These are phyloP conservation scores for Ariopsis seemanni DNA, from an alignment of 2,113 vertebrate species.

Conservation along the genomic window DNA sequence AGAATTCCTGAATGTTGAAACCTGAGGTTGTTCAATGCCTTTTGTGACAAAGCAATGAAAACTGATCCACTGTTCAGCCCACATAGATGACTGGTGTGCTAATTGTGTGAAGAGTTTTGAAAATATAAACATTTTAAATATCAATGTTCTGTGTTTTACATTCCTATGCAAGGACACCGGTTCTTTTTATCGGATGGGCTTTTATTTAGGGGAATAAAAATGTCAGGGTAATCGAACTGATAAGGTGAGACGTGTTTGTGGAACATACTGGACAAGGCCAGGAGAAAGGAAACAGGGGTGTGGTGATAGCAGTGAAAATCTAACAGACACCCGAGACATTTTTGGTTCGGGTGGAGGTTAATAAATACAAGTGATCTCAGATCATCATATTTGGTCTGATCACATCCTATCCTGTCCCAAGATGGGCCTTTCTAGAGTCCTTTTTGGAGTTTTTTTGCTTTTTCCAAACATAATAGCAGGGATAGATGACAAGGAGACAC, in stretches of 20 bases:
- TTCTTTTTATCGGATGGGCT: background rate
- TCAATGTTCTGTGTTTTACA: background rate
- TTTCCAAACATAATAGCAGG: background rate
- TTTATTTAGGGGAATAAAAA: background rate
- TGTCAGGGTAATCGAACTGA: background rate
- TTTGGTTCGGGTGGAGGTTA: background rate
- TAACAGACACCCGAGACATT: background rate
- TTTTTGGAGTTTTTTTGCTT: background rate
- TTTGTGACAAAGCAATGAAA: too few species aligned
- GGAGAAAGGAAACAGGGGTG: background rate
- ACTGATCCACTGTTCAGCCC: too few species aligned
- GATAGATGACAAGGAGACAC: too few species aligned
- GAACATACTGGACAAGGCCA: background rate
- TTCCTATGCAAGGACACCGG: background rate
- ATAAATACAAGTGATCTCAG: constrained; percentile 2
- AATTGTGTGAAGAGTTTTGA: too few species aligned
- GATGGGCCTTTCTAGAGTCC: background rate
- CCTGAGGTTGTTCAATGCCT: too few species aligned
- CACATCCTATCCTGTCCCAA: background rate
- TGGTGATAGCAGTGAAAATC: background rate
- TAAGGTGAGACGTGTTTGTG: background rate
- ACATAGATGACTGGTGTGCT: too few species aligned
- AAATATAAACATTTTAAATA: background rate
- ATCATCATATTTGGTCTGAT: background rate
- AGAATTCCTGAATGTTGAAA: too few species aligned